Evolutionary conservation across 2,797 vertebrate genomes (phyloP).

Genomic region (Cyclura pinguis): DNA sequence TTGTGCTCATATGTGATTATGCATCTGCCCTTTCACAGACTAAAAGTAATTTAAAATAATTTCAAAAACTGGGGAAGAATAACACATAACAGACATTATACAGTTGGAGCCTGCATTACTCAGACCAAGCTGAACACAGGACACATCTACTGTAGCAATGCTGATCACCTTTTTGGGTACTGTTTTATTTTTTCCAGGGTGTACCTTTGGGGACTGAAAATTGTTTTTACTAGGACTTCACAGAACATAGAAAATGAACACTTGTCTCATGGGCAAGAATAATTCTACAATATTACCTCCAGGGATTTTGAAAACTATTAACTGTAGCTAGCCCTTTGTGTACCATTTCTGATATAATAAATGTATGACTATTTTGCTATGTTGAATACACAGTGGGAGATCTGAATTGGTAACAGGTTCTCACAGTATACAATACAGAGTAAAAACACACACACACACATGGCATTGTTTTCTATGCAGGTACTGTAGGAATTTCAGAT

Average conservation of each 20-base stretch:
- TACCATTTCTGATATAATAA: not conserved
- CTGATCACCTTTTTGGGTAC: not conserved
- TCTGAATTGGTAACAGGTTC: not conserved
- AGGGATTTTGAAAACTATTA: not conserved
- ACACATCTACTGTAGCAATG: not conserved
- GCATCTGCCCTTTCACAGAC: not conserved
- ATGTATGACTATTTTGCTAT: not conserved
- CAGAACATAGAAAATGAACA: not conserved
- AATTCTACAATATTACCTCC: not conserved
- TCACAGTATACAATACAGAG: not conserved
- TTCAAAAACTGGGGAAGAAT: not conserved
- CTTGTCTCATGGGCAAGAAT: not conserved
- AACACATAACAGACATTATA: not conserved
- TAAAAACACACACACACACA: not conserved
- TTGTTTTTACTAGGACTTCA: not conserved
- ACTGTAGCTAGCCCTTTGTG: not conserved
- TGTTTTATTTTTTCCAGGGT: not conserved
- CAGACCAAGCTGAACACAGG: not conserved
- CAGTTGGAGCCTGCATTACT: not conserved
- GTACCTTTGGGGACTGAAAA: not conserved
- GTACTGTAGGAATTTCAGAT: not conserved
- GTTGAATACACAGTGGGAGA: not conserved
- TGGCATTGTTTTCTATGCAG: not conserved
- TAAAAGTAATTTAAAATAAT: constrained; percentile 15
- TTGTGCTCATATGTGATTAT: not conserved